Evolutionary conservation across 2,888 invertebrate genomes (phyloP).

Genomic region (Merodon equestris): DNA sequence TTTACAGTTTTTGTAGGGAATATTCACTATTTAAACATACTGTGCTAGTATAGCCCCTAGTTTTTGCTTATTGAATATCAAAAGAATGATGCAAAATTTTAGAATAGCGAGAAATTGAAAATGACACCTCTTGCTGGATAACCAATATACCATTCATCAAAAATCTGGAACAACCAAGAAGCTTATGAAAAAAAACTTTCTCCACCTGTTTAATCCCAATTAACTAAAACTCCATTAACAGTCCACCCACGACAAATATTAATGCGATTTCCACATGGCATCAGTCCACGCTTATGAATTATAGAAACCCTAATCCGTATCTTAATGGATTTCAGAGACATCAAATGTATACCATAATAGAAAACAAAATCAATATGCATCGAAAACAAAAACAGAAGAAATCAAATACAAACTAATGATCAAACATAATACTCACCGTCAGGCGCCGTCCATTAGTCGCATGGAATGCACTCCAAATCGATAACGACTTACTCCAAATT

Average conservation of each 20-base stretch:
- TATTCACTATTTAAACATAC: no score
- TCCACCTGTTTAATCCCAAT: no score
- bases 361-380: constrained; percentile 8
- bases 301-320: constrained; percentile 14
- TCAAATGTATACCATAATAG: background rate
- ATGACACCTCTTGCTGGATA: no score
- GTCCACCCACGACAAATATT: constrained; percentile 2
- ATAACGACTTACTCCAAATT: constrained; percentile 50
- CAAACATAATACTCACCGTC: constrained; percentile 40
- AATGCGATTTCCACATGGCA: background rate
- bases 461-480: constrained; percentile 59
- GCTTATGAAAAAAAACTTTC: no score
- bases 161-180: no score
- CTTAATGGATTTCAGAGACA: constrained; percentile 9
- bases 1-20: no score
- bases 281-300: background rate
- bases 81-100: no score
- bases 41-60: no score
- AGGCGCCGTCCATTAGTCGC: constrained; percentile 50
- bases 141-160: no score
- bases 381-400: no score
- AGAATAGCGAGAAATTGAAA: no score
- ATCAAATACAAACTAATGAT: constrained; percentile 30
- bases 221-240: background rate
- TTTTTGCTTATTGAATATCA: no score